These are phyloP conservation scores for Pseudorasbora parva DNA, from an alignment of 2,113 vertebrate species.

Conservation along the genomic window DNA sequence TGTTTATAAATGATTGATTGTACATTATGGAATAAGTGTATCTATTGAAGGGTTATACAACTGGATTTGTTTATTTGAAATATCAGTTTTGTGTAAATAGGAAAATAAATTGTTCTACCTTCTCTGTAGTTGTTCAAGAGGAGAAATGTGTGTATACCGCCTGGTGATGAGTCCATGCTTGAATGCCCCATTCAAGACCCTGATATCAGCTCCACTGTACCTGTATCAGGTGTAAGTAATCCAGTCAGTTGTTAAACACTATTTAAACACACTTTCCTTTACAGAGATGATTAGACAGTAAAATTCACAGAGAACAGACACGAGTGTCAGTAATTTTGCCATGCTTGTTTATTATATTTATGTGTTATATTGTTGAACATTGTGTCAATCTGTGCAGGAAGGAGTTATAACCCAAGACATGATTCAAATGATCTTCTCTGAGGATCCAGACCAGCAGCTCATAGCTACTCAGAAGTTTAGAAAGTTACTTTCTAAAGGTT, in stretches of 20 bases:
- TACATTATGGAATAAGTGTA: too few species aligned
- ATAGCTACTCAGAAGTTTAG: conserved; percentile 92
- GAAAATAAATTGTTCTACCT: neutral
- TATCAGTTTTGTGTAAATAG: neutral
- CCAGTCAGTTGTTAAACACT: neutral
- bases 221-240: conserved; percentile 82
- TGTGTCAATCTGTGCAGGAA: conserved; percentile 75
- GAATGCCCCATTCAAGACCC: conserved; percentile 92
- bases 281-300: neutral
- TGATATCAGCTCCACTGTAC: conserved; percentile 89
- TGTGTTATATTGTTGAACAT: neutral
- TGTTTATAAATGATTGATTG: neutral
- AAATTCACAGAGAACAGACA: neutral
- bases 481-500: conserved; percentile 91
- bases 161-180: conserved; percentile 86
- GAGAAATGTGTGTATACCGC: conserved; percentile 85
- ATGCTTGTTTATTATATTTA: neutral
- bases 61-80: neutral
- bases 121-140: conserved; percentile 86
- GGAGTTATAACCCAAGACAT: conserved; percentile 89
- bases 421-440: conserved; percentile 93
- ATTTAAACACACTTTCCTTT: neutral
- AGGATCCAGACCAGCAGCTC: conserved; percentile 88
- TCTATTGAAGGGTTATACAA: neutral
- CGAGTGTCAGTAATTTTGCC: neutral